Conservation (phyloP, 2,797 vertebrate genomes). For the Sus cebifrons region DNA sequence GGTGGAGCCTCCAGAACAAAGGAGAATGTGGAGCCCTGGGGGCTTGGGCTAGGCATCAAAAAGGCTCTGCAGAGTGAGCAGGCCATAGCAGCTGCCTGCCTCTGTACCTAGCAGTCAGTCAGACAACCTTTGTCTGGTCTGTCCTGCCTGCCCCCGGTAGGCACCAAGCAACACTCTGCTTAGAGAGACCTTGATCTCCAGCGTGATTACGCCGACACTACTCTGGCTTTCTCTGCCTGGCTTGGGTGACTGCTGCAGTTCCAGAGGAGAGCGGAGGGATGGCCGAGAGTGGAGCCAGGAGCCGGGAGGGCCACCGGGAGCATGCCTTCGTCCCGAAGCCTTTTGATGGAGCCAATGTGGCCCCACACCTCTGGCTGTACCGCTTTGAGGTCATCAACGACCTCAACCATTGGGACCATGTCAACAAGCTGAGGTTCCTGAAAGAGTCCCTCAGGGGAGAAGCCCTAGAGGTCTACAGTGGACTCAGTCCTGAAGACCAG, state of each 20-base stretch:
- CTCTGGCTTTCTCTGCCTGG: slow-evolving; percentile 79
- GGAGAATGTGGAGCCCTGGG: slow-evolving; percentile 75
- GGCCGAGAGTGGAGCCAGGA: slow-evolving; percentile 67
- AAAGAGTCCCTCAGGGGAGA: slow-evolving; percentile 67
- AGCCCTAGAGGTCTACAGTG: slow-evolving; percentile 61
- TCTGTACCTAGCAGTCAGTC: not conserved
- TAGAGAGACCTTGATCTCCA: slow-evolving; percentile 51
- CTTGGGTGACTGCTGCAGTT: slow-evolving; percentile 64
- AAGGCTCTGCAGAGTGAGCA: slow-evolving; percentile 73
- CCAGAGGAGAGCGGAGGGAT: slow-evolving; percentile 70
- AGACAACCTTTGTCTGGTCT: accelerated
- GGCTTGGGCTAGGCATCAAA: slow-evolving; percentile 78
- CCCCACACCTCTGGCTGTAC: slow-evolving; percentile 76
- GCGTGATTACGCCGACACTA: slow-evolving; percentile 79
- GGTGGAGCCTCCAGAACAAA: slow-evolving; percentile 84
- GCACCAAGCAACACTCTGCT: slow-evolving; percentile 20
- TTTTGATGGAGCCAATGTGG: slow-evolving; percentile 66
- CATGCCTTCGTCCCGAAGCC: slow-evolving; percentile 62
- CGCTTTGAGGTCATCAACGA: slow-evolving; percentile 77
- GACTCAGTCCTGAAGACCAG: not conserved
- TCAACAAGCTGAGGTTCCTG: slow-evolving; percentile 71
- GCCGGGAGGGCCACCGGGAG: slow-evolving; percentile 18
- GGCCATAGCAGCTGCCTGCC: not conserved
- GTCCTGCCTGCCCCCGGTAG: slow-evolving; percentile 45
- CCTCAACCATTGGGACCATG: slow-evolving; percentile 70